phyloP scores from a whole-genome alignment of 2,888 invertebrate genomes.

The Emesis furor region DNA sequence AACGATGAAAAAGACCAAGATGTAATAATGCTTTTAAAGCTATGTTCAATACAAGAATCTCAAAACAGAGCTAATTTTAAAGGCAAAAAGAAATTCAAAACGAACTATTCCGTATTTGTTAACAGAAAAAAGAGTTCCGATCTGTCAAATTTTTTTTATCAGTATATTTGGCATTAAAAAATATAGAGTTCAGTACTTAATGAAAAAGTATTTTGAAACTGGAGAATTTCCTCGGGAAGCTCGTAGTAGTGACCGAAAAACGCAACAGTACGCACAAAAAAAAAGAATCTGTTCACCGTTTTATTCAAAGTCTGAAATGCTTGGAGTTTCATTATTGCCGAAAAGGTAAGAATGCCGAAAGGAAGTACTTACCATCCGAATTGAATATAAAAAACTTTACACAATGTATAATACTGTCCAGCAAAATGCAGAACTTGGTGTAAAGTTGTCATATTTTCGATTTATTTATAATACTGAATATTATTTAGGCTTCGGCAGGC shows the following conservation, averaged over 20 bases:
- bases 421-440: conserved; percentile 40
- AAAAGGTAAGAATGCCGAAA: conserved; percentile 45
- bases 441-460: conserved; percentile 69
- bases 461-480: conserved; percentile 65
- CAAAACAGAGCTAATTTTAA: conserved; percentile 36
- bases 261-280: conserved; percentile 45
- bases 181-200: conserved; percentile 53
- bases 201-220: conserved; percentile 56
- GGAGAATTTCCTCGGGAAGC: conserved; percentile 45
- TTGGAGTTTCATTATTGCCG: conserved; percentile 70
- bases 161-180: conserved; percentile 44
- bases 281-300: conserved; percentile 70
- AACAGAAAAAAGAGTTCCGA: conserved; percentile 32
- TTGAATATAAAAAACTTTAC: conserved; percentile 65
- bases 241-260: conserved; percentile 69
- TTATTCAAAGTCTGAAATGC: conserved; percentile 69
- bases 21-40: conserved; percentile 45
- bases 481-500: conserved; percentile 69
- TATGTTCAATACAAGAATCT: conserved; percentile 41
- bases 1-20: conserved; percentile 46
- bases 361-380: conserved; percentile 62
- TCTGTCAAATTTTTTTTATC: conserved; percentile 32
- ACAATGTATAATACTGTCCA: conserved; percentile 52
- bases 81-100: conserved; percentile 33
- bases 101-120: conserved; percentile 31